These are phyloP conservation scores for Gasteruption jaculator DNA, from an alignment of 2,888 invertebrate species.

Conservation along the genomic window DNA sequence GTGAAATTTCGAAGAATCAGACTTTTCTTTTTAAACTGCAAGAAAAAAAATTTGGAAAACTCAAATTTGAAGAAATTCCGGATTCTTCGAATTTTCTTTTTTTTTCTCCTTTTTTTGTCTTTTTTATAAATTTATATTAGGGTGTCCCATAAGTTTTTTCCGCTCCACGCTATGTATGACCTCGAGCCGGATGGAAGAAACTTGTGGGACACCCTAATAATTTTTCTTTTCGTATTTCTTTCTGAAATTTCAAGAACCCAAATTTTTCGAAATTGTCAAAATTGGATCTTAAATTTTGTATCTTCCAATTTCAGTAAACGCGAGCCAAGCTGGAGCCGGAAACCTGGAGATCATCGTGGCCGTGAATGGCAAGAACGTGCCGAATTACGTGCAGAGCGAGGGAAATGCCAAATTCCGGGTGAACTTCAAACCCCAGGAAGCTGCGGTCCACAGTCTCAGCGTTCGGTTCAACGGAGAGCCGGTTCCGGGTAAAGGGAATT, in stretches of 20 bases:
- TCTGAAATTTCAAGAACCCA: not conserved
- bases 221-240: not conserved
- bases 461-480: conserved; percentile 74
- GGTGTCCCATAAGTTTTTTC: too few species aligned
- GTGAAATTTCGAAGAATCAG: too few species aligned
- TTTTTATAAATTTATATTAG: too few species aligned
- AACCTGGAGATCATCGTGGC: conserved; percentile 97
- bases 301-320: conserved; percentile 77
- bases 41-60: too few species aligned
- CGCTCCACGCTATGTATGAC: too few species aligned
- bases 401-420: conserved; percentile 92
- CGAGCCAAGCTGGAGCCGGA: conserved; percentile 91
- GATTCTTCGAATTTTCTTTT: too few species aligned
- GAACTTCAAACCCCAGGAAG: conserved; percentile 94
- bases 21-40: too few species aligned
- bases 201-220: too few species aligned
- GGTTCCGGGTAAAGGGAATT: conserved; percentile 64
- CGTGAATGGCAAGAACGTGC: conserved; percentile 93
- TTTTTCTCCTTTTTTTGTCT: too few species aligned
- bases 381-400: conserved; percentile 96
- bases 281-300: not conserved
- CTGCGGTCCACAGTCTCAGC: conserved; percentile 85
- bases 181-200: too few species aligned
- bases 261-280: not conserved
- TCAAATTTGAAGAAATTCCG: too few species aligned